A percentile compares a stretch with the other conserved stretches of the same genome.
Evolutionary conservation across 2,888 invertebrate species (phyloP).

Genomic region (Acleris cristana): DNA sequence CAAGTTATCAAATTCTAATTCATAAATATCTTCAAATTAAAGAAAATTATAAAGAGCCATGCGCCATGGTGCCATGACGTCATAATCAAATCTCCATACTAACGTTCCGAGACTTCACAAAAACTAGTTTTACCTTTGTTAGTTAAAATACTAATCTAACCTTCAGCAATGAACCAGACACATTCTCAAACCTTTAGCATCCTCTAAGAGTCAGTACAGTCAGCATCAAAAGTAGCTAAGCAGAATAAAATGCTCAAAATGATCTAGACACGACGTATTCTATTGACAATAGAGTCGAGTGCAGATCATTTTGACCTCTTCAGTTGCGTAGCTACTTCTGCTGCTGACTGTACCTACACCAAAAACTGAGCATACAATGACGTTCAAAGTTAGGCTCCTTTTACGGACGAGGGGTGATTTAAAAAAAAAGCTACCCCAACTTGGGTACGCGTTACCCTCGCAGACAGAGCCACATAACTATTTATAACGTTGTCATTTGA

Average conservation of each 20-base stretch:
- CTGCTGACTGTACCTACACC: no score
- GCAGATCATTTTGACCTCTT: no score
- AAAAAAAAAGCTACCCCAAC: constrained; percentile 31
- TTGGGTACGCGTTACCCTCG: constrained; percentile 7
- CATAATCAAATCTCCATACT: no score
- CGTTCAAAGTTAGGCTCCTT: constrained; percentile 24
- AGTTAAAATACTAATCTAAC: no score
- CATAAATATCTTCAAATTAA: not conserved
- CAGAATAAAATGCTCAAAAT: no score
- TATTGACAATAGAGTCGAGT: no score
- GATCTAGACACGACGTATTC: no score
- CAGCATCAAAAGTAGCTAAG: no score
- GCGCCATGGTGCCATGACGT: not conserved
- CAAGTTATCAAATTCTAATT: not conserved
- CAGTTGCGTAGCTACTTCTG: no score
- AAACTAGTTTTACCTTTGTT: no score
- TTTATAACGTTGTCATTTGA: not conserved
- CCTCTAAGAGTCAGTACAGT: not conserved
- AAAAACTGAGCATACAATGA: constrained; percentile 11
- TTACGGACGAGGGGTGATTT: constrained; percentile 15
- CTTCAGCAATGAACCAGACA: no score
- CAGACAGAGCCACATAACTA: constrained; percentile 5
- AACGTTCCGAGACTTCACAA: not conserved
- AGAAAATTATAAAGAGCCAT: not conserved
- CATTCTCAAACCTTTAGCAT: no score